Evolutionary conservation across 2,888 invertebrate genomes (phyloP).

Genomic region (Cecidostiba fungosa): DNA sequence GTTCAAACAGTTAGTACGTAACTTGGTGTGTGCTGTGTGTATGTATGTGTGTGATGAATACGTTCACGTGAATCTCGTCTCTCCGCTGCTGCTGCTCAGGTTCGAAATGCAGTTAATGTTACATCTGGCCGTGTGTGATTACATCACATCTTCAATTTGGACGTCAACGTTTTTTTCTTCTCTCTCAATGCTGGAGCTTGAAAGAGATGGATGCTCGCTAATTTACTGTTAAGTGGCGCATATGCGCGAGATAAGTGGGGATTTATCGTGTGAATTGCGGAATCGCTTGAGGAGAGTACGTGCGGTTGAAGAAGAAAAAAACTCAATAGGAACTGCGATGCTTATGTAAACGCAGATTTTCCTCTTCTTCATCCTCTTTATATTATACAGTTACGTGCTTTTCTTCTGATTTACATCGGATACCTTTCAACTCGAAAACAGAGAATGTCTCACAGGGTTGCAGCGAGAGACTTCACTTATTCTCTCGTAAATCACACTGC

Average conservation of each 20-base stretch:
- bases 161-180: neutral
- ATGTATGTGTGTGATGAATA: too few species aligned
- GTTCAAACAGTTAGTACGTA: neutral
- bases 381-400: neutral
- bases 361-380: neutral
- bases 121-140: neutral
- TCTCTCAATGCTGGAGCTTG: neutral
- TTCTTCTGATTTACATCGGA: neutral
- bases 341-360: neutral
- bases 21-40: too few species aligned
- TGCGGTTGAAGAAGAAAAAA: neutral
- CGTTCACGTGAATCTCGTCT: too few species aligned
- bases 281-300: neutral
- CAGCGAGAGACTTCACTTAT: too few species aligned
- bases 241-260: conserved; percentile 13
- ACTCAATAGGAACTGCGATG: neutral
- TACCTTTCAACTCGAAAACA: too few species aligned
- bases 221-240: conserved; percentile 29
- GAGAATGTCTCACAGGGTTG: too few species aligned
- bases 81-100: neutral
- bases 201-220: conserved; percentile 26
- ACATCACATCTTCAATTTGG: conserved; percentile 32
- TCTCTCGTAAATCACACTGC: conserved; percentile 4
- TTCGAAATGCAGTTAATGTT: neutral
- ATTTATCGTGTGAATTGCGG: conserved; percentile 36